These are phyloP conservation scores for Galaxea fascicularis DNA, from an alignment of 92 coral and sea anemone genomes.

Conservation along the genomic window DNA sequence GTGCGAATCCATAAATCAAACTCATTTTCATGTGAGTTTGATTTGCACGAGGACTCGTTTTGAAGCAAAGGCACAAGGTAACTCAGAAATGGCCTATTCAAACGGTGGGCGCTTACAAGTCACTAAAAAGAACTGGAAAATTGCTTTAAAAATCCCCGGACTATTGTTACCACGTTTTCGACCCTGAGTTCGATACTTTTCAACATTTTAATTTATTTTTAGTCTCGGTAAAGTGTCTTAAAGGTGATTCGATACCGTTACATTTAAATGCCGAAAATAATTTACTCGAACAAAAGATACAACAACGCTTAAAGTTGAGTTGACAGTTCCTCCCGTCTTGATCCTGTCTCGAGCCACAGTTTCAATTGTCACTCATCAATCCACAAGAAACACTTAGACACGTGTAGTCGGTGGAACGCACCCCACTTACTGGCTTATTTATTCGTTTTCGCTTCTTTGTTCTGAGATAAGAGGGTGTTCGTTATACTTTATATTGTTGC, in stretches of 20 bases:
- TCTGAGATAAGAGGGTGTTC: background rate
- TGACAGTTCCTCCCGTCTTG: background rate
- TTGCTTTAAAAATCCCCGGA: conserved; percentile 17
- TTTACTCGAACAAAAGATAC: no score
- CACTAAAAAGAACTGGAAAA: conserved; percentile 4
- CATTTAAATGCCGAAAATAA: no score
- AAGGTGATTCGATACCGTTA: no score
- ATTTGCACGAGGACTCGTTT: no score
- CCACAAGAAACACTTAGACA: conserved; percentile 4
- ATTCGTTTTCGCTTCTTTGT: conserved; percentile 16
- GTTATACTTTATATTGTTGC: no score
- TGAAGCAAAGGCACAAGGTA: no score
- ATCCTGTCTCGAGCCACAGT: no score
- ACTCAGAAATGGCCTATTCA: background rate
- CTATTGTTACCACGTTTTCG: conserved; percentile 3
- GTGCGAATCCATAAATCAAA: conserved; percentile 24
- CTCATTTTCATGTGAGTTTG: no score
- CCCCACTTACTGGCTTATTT: conserved; percentile 1
- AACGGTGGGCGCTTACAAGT: conserved; percentile 1
- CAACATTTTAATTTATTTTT: no score
- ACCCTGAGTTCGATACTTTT: no score
- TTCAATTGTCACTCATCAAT: background rate
- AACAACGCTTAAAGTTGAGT: conserved; percentile 5
- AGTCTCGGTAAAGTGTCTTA: background rate
- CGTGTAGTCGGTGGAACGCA: background rate